Evolutionary conservation across 2,888 invertebrate genomes (phyloP).

Genomic region (Vanessa cardui): DNA sequence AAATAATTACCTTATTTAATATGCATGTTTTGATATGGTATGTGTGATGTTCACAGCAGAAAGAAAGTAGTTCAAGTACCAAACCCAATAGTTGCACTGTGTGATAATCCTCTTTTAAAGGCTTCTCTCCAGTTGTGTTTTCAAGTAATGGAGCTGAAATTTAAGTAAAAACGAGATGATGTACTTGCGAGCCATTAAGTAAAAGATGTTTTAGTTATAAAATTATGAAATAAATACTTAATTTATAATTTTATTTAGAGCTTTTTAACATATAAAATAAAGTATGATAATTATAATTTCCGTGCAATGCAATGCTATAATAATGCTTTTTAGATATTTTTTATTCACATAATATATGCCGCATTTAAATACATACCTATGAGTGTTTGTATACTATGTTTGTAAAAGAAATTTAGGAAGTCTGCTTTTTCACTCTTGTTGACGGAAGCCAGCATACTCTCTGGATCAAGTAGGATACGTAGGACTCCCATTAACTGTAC

Average conservation of each 20-base stretch:
- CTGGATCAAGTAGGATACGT: constrained; percentile 96
- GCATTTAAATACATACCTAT: constrained; percentile 85
- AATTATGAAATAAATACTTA: no score
- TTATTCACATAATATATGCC: neutral
- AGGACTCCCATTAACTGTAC: constrained; percentile 98
- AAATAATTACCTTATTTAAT: constrained; percentile 88
- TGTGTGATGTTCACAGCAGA: constrained; percentile 99
- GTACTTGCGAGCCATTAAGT: no score
- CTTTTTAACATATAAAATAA: no score
- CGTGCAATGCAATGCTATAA: no score
- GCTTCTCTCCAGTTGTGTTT: constrained; percentile 95
- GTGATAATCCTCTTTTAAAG: constrained; percentile 96
- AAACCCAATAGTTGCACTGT: constrained; percentile 97
- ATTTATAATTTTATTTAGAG: no score
- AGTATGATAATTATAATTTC: no score
- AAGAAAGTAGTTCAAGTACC: constrained; percentile 97
- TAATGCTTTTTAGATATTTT: no score
- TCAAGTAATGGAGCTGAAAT: constrained; percentile 93
- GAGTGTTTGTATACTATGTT: constrained; percentile 97
- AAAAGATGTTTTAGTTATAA: no score
- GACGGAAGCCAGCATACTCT: constrained; percentile 97
- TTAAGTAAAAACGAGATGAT: neutral
- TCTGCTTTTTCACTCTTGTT: constrained; percentile 99
- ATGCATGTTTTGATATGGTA: constrained; percentile 99
- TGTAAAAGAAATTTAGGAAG: constrained; percentile 99